Base-by-base conservation (phyloP, 2,888 invertebrate species). In the Conistra vaccinii region DNA sequence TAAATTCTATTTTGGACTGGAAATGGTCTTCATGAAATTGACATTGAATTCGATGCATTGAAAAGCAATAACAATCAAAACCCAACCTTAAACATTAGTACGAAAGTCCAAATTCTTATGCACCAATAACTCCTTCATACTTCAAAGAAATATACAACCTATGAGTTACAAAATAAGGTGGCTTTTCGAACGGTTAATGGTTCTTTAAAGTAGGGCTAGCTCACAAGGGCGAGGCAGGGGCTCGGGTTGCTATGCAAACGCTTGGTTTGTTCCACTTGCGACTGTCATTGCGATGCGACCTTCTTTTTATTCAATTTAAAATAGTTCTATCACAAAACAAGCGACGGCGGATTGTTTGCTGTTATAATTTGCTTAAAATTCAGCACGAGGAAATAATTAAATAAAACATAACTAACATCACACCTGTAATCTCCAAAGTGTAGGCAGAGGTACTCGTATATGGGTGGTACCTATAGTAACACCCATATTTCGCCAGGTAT, bases 171-270 rank as follows among this genome's bases (percentile, higher is more conserved):
- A 0, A 0, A n/a, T 86, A 88, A 80, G 77, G 85, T 73, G n/a
- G 42, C 14, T 76, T 84, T 86, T 89, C 1, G 6, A 35, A 48
- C 76, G 60, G 35, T 20, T 17, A 6, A 12, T n/a, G 29, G 45
- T 51, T 23, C 14, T 85, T 74, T 74, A 80, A 87, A 79, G 76
- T 76, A 83, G 88, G 85, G 88, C 73, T 80, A 79, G 57, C 71
- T 69, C 79, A 85, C 81, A 87, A 88, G 88, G 89, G 90, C 90
- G 90, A 89, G 89, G 74, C 48, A 60, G 76, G 92, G 91, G 86
- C 63, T 87, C 87, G 87, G 87, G 94, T 94, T 93, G 93, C 94
- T 90, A 93, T 89, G 94, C 91, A 89, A 84, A 77, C 81, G 75
- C 83, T 78, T 85, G 86, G 83, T 87, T 78, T 78, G 85, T 86